These are phyloP conservation scores for Drosophila fulvimacula DNA, from an alignment of 2,888 invertebrate species.

Conservation along the genomic window DNA sequence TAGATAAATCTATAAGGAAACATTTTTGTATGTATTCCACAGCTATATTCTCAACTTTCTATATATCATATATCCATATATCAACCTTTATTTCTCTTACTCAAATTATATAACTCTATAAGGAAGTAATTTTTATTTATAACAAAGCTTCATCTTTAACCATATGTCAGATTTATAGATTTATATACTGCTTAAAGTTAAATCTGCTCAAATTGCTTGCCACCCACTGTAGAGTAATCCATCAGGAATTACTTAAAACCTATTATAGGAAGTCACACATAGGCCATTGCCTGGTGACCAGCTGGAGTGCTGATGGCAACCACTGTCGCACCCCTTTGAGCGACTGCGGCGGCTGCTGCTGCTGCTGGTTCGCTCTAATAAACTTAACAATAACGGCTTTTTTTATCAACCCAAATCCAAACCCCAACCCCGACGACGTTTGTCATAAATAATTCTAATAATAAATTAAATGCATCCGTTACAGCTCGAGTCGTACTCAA, in stretches of 20 bases:
- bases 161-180: background rate
- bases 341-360: conserved; percentile 33
- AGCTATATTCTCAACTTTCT: too few relatives aligned
- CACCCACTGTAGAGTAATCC: conserved; percentile 14
- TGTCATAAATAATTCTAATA: conserved; percentile 84
- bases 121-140: background rate
- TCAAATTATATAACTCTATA: background rate
- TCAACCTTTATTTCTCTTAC: background rate
- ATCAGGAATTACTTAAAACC: conserved; percentile 8
- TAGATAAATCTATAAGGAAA: too few relatives aligned
- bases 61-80: too few relatives aligned
- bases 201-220: background rate
- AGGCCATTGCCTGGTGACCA: conserved; percentile 12
- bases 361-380: conserved; percentile 60
- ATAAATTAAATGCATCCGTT: conserved; percentile 85
- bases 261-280: conserved; percentile 8
- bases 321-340: conserved; percentile 67
- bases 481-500: conserved; percentile 71
- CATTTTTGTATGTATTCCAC: too few relatives aligned
- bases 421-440: conserved; percentile 61
- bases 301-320: conserved; percentile 32
- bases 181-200: background rate
- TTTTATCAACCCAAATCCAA: conserved; percentile 68
- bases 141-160: background rate
- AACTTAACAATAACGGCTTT: conserved; percentile 78